Base-by-base conservation (phyloP, 92 coral and sea anemone genomes). In the Pocillopora grandis region DNA sequence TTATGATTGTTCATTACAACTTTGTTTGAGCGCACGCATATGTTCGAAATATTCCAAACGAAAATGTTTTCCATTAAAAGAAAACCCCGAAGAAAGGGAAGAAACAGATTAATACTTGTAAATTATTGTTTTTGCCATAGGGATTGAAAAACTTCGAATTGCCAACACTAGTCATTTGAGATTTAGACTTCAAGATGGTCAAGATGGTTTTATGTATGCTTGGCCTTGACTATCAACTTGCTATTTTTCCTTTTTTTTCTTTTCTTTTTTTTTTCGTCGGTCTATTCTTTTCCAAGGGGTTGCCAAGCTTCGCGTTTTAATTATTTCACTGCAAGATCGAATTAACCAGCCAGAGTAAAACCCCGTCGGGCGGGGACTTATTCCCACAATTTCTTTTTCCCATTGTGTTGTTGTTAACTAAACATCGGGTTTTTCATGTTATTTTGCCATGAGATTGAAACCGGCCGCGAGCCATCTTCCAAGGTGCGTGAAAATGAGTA, bases 361-460 rank as follows among this genome's bases (percentile, higher is more conserved):
- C 84, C 55, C 84, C 35, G 84, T 80, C 66, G 84, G 84, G 76
- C 27, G 31, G 35, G 12, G 14, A 9, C 76, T 68, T 67, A 67
- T 68, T 70, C 65, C 64, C 33, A 27, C 57, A 17, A 31, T 35
- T 64, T 48, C 14, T 55, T 70, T 0, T 1, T 27, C 16, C 37
- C 72, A 78, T 78, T 78, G 82, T 78, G 62, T 65, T 19, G 49
- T 48, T 60, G 10, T 55, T 33, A 66, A 48, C 57, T n/a, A 61
- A 60, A 36, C 82, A 79, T 74, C 83, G 83, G 83, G 57, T 61
- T 60, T 76, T 2, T 60, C 13, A 12, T 42, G 31, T 37, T 48
- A 19, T 17, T 2, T 21, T 2, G 5, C 2, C 23, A 65, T 17
- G 35, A 48, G 82, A 10, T 7, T 78, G 62, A 1, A 4, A 15